A percentile compares a stretch with the other conserved stretches of the same genome.
Evolutionary conservation across 2,113 vertebrate species (phyloP).

Genomic region (Baryphthengus martii): DNA sequence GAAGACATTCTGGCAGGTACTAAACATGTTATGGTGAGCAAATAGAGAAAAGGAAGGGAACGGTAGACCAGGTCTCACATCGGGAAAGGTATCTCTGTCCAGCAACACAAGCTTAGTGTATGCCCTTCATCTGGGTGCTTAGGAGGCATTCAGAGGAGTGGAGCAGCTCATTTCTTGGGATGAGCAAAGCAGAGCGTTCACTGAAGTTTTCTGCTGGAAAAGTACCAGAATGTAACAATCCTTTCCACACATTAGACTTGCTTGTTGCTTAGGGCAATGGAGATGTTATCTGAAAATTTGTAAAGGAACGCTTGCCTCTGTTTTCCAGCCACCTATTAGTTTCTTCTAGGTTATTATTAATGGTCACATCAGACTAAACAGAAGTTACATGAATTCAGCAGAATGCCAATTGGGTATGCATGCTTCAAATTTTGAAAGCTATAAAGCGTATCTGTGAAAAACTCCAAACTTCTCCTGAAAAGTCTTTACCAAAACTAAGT

Average conservation of each 20-base stretch:
- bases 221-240: background rate
- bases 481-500: background rate
- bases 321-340: background rate
- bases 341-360: background rate
- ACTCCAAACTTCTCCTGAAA: background rate
- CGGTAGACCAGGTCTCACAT: background rate
- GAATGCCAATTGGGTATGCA: too few relatives aligned
- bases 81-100: background rate
- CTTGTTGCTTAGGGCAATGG: background rate
- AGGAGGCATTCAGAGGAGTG: accelerated
- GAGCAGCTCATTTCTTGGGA: background rate
- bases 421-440: background rate
- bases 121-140: background rate
- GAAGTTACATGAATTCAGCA: background rate
- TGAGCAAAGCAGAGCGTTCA: background rate
- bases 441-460: background rate
- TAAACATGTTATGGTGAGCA: background rate
- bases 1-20: background rate
- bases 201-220: background rate
- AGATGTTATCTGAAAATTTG: background rate
- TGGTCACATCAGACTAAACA: background rate
- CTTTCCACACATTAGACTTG: background rate
- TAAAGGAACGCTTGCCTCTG: background rate
- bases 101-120: background rate
- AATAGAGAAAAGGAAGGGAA: background rate